phyloP scores from a whole-genome alignment of 2,888 invertebrate species.

The Disparrhopalites patrizii region DNA sequence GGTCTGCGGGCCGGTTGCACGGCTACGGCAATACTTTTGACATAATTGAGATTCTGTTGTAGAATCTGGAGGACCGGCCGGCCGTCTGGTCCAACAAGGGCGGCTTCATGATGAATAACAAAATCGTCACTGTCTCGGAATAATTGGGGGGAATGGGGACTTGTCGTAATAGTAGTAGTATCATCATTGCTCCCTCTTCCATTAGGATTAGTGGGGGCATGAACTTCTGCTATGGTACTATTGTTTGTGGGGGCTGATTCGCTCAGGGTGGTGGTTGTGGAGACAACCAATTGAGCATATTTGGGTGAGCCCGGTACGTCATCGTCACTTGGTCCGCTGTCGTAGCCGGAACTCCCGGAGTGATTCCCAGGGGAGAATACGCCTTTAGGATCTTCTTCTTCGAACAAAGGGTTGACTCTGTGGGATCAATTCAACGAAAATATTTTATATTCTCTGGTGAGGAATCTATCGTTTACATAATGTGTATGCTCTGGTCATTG shows the following conservation, averaged over 20 bases:
- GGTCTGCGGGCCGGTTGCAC: constrained; percentile 35
- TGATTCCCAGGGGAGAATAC: constrained; percentile 40
- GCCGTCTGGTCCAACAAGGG: constrained; percentile 39
- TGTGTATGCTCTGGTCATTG: too few relatives aligned
- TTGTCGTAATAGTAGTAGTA: constrained; percentile 7
- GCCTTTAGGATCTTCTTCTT: constrained; percentile 40
- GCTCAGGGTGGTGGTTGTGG: constrained; percentile 1
- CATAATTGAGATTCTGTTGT: constrained; percentile 46
- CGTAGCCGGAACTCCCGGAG: constrained; percentile 47
- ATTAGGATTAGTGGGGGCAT: constrained; percentile 1
- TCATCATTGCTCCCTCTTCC: constrained; percentile 5
- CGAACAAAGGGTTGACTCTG: constrained; percentile 48
- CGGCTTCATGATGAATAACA: constrained; percentile 45
- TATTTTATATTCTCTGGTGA: too few relatives aligned
- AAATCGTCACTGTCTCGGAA: constrained; percentile 43
- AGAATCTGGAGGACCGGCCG: constrained; percentile 44
- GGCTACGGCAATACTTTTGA: constrained; percentile 44
- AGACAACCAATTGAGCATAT: background rate
- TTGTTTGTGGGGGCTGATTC: constrained; percentile 13
- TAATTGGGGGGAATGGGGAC: constrained; percentile 28
- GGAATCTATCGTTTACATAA: too few relatives aligned
- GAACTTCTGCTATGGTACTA: background rate
- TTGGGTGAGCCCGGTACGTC: constrained; percentile 26
- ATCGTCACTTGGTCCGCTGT: constrained; percentile 46
- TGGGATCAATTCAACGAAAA: too few relatives aligned